Evolutionary conservation across 2,888 invertebrate species (phyloP), one percentile per base, ranked within the genome.

Genomic region (Cataglyphis albicans): DNA sequence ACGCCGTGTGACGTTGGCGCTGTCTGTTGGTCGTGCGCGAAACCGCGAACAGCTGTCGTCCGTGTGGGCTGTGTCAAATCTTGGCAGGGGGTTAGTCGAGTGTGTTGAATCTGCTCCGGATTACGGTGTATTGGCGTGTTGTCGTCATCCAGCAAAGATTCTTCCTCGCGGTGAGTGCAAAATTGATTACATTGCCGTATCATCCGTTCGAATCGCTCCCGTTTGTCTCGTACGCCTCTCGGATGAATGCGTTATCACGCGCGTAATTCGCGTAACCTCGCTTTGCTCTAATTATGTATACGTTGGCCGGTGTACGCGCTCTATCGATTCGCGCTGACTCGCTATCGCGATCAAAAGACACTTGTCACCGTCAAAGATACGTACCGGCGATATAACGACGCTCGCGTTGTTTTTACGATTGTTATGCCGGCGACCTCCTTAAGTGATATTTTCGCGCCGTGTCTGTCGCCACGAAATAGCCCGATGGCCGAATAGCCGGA

Each of bases 51-150:
- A 93, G 93, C 93, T 93, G 93, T 93, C 89, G 70, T 59, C 57
- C 44, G 78, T 70, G 78, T 61, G 76, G 87, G 82, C 84, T 88
- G 91, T 92, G 92, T 93, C 92, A 93, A 93, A 91, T 89, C 91
- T 85, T 89, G 86, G 92, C 89, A 91, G 93, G 93, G 92, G 93
- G 92, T 92, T 92, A 92, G 88, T 83, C 85, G 75, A 85, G 86
- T 87, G 65, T n/a, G 48, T 72, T 15, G 25, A 18, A n/a, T 84
- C 82, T 84, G 82, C 86, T 88, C 81, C 82, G 86, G 86, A 86
- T 68, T 57, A 57, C 25, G 32, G 6, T 61, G 6, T 48, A 18
- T 48, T 5, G 67, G 5, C 55, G 76, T 55, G 21, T 41, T n/a
- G 21, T 29, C 12, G 3, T 21, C 32, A n/a, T 61, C 10, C 59